phyloP scores from a whole-genome alignment of 2,888 invertebrate species.

The Tribolium freemani region DNA sequence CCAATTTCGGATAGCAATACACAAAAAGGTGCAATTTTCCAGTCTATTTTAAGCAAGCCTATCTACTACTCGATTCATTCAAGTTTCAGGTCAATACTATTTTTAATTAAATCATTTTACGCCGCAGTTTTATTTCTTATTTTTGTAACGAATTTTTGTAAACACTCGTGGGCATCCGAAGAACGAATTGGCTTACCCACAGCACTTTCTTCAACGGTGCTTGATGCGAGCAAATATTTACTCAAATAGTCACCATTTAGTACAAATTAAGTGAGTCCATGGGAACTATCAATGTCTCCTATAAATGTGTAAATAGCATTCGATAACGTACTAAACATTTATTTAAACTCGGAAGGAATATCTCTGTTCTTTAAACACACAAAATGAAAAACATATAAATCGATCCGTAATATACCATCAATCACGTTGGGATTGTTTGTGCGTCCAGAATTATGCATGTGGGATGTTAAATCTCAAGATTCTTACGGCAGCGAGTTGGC shows the following conservation, averaged over 20 bases:
- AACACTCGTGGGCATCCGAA: slow-evolving; percentile 5
- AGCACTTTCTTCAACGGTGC: slow-evolving; percentile 30
- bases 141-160: slow-evolving; percentile 9
- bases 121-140: background rate
- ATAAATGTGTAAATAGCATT: slow-evolving; percentile 30
- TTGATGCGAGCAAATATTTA: slow-evolving; percentile 47
- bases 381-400: slow-evolving; percentile 1
- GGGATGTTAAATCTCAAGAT: slow-evolving; percentile 32
- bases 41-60: background rate
- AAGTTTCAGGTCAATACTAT: background rate
- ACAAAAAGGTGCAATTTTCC: slow-evolving; percentile 14
- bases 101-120: background rate
- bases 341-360: slow-evolving; percentile 20
- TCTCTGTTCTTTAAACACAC: slow-evolving; percentile 18
- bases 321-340: slow-evolving; percentile 26
- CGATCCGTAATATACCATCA: slow-evolving; percentile 16
- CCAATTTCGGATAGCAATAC: slow-evolving; percentile 13
- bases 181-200: slow-evolving; percentile 21
- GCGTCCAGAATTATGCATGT: slow-evolving; percentile 22
- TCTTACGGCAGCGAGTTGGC: slow-evolving; percentile 25
- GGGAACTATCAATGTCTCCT: slow-evolving; percentile 44
- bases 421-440: slow-evolving; percentile 32
- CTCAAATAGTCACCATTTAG: slow-evolving; percentile 46
- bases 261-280: slow-evolving; percentile 47
- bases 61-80: background rate